phyloP scores from a whole-genome alignment of 2,888 invertebrate species.

The Philopedon plagiatum region DNA sequence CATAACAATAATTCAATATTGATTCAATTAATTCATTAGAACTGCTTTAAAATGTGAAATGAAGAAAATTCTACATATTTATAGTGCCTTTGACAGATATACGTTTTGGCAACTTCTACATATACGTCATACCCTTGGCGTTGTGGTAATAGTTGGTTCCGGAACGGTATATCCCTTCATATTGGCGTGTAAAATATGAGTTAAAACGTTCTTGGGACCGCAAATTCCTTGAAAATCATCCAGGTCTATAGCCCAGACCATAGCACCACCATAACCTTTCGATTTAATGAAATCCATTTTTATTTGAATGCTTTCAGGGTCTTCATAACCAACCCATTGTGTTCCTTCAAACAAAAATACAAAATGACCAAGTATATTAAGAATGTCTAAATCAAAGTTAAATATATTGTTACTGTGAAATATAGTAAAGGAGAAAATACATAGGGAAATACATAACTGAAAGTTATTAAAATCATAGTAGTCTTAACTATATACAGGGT shows the following conservation, averaged over 20 bases:
- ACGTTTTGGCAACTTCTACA: no score
- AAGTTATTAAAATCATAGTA: no score
- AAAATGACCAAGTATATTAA: not conserved
- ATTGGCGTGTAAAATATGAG: conserved; percentile 79
- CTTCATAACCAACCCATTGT: conserved; percentile 94
- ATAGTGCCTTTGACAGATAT: no score
- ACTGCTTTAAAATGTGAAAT: no score
- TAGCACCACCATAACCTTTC: conserved; percentile 88
- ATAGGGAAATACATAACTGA: no score
- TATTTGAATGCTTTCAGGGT: conserved; percentile 84
- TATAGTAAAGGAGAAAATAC: no score
- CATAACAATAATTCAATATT: no score
- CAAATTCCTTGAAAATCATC: conserved; percentile 91
- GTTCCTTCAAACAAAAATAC: conserved; percentile 69
- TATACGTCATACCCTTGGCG: conserved; percentile 75
- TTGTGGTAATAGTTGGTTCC: conserved; percentile 75
- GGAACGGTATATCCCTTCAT: conserved; percentile 82
- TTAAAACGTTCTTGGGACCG: conserved; percentile 82
- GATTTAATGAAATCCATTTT: conserved; percentile 92
- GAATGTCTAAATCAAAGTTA: not conserved
- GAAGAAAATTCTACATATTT: no score
- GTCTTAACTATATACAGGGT: no score
- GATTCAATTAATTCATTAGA: no score
- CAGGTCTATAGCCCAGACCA: conserved; percentile 95
- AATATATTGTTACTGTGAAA: no score